Base-by-base conservation (phyloP, 2,113 vertebrate genomes). In the Prochilodus magdalenae region DNA sequence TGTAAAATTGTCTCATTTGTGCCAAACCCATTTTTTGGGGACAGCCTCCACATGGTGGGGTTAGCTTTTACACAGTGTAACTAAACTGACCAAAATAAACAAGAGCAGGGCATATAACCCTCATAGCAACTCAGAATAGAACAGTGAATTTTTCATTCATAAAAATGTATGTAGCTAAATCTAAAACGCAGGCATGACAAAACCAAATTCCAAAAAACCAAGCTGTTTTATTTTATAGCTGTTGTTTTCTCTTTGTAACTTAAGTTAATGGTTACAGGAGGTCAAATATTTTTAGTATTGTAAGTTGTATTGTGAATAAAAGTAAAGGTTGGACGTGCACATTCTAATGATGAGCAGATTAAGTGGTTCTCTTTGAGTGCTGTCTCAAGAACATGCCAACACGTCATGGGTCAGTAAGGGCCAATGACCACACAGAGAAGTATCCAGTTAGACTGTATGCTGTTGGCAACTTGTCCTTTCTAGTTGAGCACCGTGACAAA, bases 231-330 rank as follows among this genome's bases (percentile, higher is more conserved):
- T n/a, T n/a, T n/a, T n/a, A n/a, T n/a, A n/a, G n/a, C n/a, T n/a
- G 90, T 91, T 91, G 88, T 90, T 91, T 87, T 90, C 90, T 76
- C 82, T 82, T 72, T 75, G 87, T 89, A 90, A 86, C 86, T 59
- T 82, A 88, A 83, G 74, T 85, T 86, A 86, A 81, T 85, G 83
- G 86, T 87, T 83, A 84, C 66, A 76, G 86, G 62, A 73, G 89
- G 85, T 85, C 51, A 83, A 79, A 82, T 91, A 91, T 92, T 88
- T 89, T 87, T 91, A 91, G 88, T 84, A 82, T 80, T 83, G 87
- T 81, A 84, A 91, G 90, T 89, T 90, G 86, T 86, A 89, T 89
- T 90, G 90, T 85, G 81, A 77, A 59, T 53, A 91, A 87, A 85
- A 88, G 86, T 79, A 86, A 88, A 81, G 29, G 83, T 85, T 90